Base-by-base conservation (phyloP, 2,797 vertebrate genomes). In the Phalanger gymnotis region DNA sequence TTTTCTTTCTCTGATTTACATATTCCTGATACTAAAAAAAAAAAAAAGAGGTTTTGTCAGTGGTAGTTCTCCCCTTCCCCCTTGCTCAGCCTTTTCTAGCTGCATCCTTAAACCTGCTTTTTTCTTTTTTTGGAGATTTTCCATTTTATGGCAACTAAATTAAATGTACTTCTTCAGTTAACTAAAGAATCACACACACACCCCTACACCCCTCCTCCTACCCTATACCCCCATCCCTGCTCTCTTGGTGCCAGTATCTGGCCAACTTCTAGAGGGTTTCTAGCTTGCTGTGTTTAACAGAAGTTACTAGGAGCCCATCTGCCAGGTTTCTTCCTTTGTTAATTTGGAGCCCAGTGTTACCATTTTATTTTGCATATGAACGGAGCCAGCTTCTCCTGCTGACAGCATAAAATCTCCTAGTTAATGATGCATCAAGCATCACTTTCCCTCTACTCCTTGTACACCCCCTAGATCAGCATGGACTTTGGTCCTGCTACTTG, bases 1-100 rank as follows among this genome's bases (percentile, higher is more conserved):
- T 92, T 96, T 93, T 93, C 19, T 96, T 95, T 96, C 91, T 92
- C 91, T 93, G 91, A 53, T 27, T 91, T 91, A 94, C n/a, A 73
- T 52, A 92, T 81, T 92, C 93, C 90, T 95, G 96, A 94, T 96
- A 91, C 54, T 66, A 25, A 3, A 93, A 56, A 10, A 61, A 61
- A 4, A 55, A 90, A 95, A 4, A 9, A 56, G 61, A 91, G 91
- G 91, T 94, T 97, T 54, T 91, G 90, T 95, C 92, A 19, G 19
- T 73, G 2, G 16, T 73, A 22, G 34, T 40, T 40, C n/a, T 73
- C n/a, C 16, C 66, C 3, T 73, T 40, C 5, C n/a, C 19, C 19
- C n/a, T 22, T 19, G 5, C 31, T n/a, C 30, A 34, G n/a, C 5
- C 19, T 81, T 40, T n/a, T 81, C n/a, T 81, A 22, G 22, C n/a